phyloP scores from a whole-genome alignment of 1,140 invertebrate species.

The Penaeus vannamei region DNA sequence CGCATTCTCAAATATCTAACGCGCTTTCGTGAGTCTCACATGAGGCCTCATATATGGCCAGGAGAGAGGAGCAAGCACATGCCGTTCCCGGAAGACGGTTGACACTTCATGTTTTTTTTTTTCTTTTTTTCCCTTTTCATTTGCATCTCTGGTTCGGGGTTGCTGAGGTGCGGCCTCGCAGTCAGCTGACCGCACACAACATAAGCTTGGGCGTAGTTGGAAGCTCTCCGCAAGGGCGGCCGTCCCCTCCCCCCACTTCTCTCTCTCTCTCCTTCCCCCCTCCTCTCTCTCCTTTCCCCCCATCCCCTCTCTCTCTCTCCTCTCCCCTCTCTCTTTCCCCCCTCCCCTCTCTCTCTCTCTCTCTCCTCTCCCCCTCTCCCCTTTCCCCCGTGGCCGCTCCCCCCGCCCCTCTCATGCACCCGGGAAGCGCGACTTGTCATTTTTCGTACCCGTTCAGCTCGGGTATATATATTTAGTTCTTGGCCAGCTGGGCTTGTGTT shows the following conservation, averaged over 20 bases:
- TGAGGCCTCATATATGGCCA: no score
- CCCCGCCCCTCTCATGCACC: neutral
- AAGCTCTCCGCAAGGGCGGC: neutral
- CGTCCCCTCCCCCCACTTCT: conserved; percentile 4
- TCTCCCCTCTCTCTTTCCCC: neutral
- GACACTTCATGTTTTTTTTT: no score
- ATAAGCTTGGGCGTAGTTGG: neutral
- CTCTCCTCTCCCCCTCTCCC: neutral
- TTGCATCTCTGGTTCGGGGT: no score
- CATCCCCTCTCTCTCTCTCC: neutral
- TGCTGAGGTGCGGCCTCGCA: no score
- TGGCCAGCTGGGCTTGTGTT: no score
- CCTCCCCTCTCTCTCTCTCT: neutral
- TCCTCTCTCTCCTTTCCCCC: neutral
- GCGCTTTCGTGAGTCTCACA: no score
- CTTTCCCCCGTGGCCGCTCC: neutral
- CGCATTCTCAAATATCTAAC: no score
- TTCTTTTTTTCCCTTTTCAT: no score
- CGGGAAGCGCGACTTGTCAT: neutral
- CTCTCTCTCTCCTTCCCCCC: neutral
- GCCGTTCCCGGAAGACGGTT: no score
- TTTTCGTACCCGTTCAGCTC: neutral
- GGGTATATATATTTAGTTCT: no score
- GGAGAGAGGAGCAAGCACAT: no score
- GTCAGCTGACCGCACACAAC: no score